These are phyloP conservation scores for Python bivittatus DNA, from an alignment of 2,113 vertebrate species.

Conservation along the genomic window DNA sequence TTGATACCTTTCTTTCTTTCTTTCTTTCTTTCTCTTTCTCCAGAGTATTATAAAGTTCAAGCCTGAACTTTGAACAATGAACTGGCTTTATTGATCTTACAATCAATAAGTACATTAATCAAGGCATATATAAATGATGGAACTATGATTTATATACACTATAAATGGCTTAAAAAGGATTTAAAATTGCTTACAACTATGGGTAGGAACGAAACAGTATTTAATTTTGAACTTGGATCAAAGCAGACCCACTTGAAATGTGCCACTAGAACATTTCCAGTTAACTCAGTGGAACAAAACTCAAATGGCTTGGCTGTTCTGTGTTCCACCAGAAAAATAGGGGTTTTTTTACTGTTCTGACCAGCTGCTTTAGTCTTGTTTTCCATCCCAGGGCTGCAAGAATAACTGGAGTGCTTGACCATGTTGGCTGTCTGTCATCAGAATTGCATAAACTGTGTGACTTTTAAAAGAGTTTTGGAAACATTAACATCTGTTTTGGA, in stretches of 20 bases:
- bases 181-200: not conserved
- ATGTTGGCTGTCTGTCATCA: not conserved
- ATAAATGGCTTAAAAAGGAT: not conserved
- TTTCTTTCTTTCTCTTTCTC: not conserved
- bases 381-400: not conserved
- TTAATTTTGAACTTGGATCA: not conserved
- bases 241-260: not conserved
- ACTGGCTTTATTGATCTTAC: not conserved
- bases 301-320: not conserved
- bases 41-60: not conserved
- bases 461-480: not conserved
- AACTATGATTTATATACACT: not conserved
- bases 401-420: not conserved
- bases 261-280: not conserved
- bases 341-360: not conserved
- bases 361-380: not conserved
- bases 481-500: not conserved
- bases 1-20: not conserved
- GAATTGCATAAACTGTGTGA: not conserved
- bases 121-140: not conserved
- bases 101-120: not conserved
- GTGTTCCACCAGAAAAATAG: not conserved
- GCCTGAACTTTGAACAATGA: not conserved
- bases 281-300: not conserved
- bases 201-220: not conserved